Base-by-base conservation (phyloP, 2,113 vertebrate species). In the Alligator mississippiensis region DNA sequence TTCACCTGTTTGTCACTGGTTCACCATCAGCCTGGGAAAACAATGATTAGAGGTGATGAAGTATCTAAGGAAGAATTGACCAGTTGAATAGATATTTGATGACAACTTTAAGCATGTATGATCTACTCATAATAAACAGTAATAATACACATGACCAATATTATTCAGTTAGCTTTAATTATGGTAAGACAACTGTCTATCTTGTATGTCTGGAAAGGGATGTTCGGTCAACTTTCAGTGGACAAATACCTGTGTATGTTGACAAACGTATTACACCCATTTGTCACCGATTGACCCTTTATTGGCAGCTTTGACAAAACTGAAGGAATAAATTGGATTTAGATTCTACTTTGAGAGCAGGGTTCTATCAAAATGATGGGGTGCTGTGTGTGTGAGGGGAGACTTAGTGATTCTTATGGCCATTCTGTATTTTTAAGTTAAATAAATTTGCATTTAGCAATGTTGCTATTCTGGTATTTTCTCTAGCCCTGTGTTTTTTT, bases 21-120 rank as follows among this genome's bases (percentile, higher is more conserved):
- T 78, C 85, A 72, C 76, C 14, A 2, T 72, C n/a, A 70, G 70
- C 61, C 93, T 89, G 75, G 34, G 0, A 0, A n/a, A 24, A 78
- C 82, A 84, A 47, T 22, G 64, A 85, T 85, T 54, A 30, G 75
- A 74, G 21, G 74, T 85, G 57, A 78, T 89, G 80, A 87, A 66
- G 28, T 85, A 82, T 86, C 78, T 82, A 82, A 72, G 30, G 57
- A 96, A 86, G 85, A 47, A 47, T 77, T 87, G 76, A 61, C 80
- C 94, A 90, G 87, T 85, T 96, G 90, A 91, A 2, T 75, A 90
- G 89, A 34, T 85, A 93, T 18, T 15, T 81, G 85, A 85, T 92
- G 59, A 80, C 77, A 92, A 82, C 87, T 96, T 94, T 30, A 18
- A 38, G 70, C 21, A 24, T 47, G 21, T 12, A 21, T 38, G 21